Evolutionary conservation across 2,797 vertebrate species (phyloP), one percentile per base, ranked within the genome.

Genomic region (Clarias platycephalus): DNA sequence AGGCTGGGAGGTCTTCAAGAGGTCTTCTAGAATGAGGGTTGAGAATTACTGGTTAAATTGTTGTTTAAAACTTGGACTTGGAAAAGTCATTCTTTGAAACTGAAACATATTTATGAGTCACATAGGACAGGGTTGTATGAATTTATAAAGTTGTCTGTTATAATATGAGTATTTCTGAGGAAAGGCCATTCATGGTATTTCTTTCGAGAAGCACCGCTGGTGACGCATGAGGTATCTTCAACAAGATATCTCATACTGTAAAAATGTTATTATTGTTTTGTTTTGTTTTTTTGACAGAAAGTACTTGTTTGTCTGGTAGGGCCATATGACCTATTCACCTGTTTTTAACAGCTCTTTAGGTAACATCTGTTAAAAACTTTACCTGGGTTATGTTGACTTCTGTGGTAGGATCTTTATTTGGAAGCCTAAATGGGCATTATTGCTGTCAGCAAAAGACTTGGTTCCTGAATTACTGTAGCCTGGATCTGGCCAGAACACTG

Each of bases 331-430:
- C 26, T 74, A 5, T 53, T 49, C 53, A 76, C 22, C 28, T 26
- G 18, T 75, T 20, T 55, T 8, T 53, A 75, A 18, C 3, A 22
- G 26, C 31, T 60, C 55, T 37, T 24, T 3, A 78, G n/a, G 57
- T 34, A 62, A 60, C 75, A 78, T 78, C 75, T 78, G 57, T 40
- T 60, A 62, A 78, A 77, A 78, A 62, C 28, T n/a, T 78, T 78
- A 62, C 57, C 31, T 62, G 57, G 75, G 20, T 78, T 34, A 78
- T 62, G 31, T 60, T 2, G 10, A 9, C 74, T 37, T 34, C 55
- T 60, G 31, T 62, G 20, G 31, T 31, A 60, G 55, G 57, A 20
- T 64, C 66, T 49, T 57, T 71, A 58, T 31, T 58, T 76, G 53
- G 74, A 58, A 28, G 26, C 10, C 55, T 77, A 60, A 77, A 77